Base-by-base conservation (phyloP, 2,888 invertebrate genomes). In the Pristionchus japonicus region DNA sequence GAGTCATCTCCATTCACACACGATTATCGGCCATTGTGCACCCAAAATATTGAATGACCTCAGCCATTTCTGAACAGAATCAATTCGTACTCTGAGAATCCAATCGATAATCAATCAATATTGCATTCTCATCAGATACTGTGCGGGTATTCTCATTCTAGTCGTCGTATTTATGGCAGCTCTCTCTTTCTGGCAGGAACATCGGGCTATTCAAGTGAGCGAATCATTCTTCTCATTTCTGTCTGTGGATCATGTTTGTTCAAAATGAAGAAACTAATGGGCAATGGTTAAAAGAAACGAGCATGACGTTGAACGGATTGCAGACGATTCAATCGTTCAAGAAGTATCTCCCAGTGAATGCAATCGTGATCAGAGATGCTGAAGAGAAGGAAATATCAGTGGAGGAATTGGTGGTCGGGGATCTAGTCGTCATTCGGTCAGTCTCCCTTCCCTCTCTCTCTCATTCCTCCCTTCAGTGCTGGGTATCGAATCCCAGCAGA, bases 291-390 rank as follows among this genome's bases (percentile, higher is more conserved):
- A n/a, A n/a, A n/a, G n/a, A n/a, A n/a, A n/a, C n/a, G n/a, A n/a
- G n/a, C n/a, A n/a, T n/a, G n/a, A n/a, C n/a, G n/a, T n/a, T n/a
- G n/a, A n/a, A n/a, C n/a, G n/a, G n/a, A n/a, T n/a, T n/a, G n/a
- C n/a, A n/a, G n/a, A n/a, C n/a, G n/a, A n/a, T 93, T 13, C 91
- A 92, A 89, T 91, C 92, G 52, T 93, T 93, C 89, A 90, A 90
- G 43, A 90, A 90, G 67, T 90, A 93, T 64, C 90, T 94, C 89
- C 93, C 92, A 74, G 85, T 91, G 88, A 92, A 90, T 88, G 90
- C 94, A 74, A 88, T 91, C 47, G 95, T 95, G 17, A 93, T 98
- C 94, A 96, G 99, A 93, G 98, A 98, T 95, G 97, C 98, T 92
- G 97, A 98, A 95, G 98, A 98, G 95, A 95, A 97, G 94, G 91